phyloP scores from a whole-genome alignment of 2,113 vertebrate species.

The Trogon surrucura region DNA sequence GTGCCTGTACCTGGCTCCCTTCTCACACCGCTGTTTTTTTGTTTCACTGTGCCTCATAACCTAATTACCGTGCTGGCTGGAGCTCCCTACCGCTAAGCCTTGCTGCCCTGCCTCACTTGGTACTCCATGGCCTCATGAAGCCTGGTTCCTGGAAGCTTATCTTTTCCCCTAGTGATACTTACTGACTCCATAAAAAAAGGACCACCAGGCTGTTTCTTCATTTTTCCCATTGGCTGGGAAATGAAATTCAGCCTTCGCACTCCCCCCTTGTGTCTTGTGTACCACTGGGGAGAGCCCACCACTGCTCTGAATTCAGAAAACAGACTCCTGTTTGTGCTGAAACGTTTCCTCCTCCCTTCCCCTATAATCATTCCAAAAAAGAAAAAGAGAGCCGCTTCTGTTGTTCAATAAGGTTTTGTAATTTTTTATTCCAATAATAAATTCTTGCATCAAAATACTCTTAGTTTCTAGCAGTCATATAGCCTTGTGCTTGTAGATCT shows the following conservation, averaged over 20 bases:
- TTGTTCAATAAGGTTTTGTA: neutral
- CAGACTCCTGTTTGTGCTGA: neutral
- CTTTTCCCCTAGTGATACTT: neutral
- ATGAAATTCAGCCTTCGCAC: neutral
- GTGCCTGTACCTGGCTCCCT: neutral
- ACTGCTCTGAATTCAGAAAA: neutral
- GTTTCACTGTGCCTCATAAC: neutral
- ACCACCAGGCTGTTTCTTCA: neutral
- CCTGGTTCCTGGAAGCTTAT: neutral
- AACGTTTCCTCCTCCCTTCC: neutral
- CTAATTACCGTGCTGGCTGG: neutral
- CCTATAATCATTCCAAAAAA: neutral
- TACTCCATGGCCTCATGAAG: neutral
- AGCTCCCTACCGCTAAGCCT: neutral
- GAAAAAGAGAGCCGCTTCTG: neutral
- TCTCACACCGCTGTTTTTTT: neutral
- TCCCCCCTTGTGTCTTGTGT: neutral
- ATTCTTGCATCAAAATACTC: neutral
- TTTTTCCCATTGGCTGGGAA: neutral
- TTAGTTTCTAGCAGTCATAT: neutral
- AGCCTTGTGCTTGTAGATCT: neutral
- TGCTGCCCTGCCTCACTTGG: neutral
- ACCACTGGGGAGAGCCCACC: neutral
- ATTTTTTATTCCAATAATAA: neutral
- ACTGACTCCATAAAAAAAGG: neutral